Evolutionary conservation across 2,113 vertebrate genomes (phyloP).

Genomic region (Eulacestoma nigropectus): DNA sequence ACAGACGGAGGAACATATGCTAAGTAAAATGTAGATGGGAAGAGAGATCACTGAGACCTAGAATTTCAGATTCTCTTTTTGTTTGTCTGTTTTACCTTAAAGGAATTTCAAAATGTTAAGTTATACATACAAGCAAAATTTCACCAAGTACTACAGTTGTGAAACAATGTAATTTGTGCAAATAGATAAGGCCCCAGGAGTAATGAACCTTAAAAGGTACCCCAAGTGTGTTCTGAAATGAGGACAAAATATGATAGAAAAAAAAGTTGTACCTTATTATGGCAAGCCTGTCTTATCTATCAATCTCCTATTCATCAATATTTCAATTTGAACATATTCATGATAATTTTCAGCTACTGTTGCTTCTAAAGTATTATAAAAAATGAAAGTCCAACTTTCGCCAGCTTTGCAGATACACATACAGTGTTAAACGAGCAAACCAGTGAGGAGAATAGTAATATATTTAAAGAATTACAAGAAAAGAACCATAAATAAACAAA

Average conservation of each 20-base stretch:
- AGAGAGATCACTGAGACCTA: not conserved
- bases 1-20: not conserved
- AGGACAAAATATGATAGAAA: not conserved
- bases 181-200: not conserved
- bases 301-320: not conserved
- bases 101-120: not conserved
- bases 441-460: not conserved
- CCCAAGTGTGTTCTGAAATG: not conserved
- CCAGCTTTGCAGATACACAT: not conserved
- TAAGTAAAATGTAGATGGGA: not conserved
- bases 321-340: not conserved
- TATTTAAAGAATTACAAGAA: too few relatives aligned
- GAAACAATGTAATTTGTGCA: not conserved
- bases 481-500: fast-evolving
- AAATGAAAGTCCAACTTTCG: not conserved
- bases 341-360: not conserved
- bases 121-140: not conserved
- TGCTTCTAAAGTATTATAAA: not conserved
- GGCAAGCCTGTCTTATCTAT: not conserved
- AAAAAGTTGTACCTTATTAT: not conserved
- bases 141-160: not conserved
- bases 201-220: not conserved
- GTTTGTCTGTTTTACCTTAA: not conserved
- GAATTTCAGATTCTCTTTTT: not conserved
- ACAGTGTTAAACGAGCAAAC: not conserved